A percentile compares a stretch with the other conserved stretches of the same genome.
Conservation (phyloP, 2,888 invertebrate genomes). For the Arge pagana region DNA sequence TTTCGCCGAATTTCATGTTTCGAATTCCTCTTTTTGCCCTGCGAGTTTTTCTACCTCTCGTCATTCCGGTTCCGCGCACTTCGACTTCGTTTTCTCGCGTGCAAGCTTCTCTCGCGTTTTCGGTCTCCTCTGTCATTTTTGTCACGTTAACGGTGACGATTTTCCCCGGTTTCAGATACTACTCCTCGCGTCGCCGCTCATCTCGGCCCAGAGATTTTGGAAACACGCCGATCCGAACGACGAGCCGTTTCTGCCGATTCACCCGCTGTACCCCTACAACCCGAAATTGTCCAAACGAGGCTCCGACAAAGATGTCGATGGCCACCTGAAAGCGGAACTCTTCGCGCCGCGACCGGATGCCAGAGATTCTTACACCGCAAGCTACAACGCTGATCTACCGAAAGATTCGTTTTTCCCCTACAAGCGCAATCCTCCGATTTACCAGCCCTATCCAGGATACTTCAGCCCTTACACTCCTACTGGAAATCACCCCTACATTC, state of each 20-base stretch:
- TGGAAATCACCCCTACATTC: no score
- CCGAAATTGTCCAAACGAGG: conserved; percentile 53
- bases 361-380: conserved; percentile 44
- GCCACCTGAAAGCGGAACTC: conserved; percentile 44
- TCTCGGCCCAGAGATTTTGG: conserved; percentile 41
- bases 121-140: no score
- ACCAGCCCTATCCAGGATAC: conserved; percentile 43
- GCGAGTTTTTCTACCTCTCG: no score
- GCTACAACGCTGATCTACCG: conserved; percentile 38
- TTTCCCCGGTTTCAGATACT: conserved; percentile 44
- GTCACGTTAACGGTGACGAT: no score
- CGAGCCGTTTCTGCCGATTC: conserved; percentile 53
- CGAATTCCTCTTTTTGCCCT: no score
- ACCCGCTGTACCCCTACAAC: conserved; percentile 50
- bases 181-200: conserved; percentile 40
- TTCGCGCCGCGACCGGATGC: conserved; percentile 47
- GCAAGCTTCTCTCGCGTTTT: no score
- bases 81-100: no score
- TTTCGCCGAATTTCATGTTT: no score
- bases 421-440: no score
- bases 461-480: conserved; percentile 13
- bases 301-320: conserved; percentile 35
- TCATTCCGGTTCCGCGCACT: no score
- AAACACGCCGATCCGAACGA: conserved; percentile 44
- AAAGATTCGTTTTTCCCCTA: conserved; percentile 42